Evolutionary conservation across 2,113 vertebrate genomes (phyloP), one percentile per base, ranked within the genome.

Genomic region (Marmota flaviventris): DNA sequence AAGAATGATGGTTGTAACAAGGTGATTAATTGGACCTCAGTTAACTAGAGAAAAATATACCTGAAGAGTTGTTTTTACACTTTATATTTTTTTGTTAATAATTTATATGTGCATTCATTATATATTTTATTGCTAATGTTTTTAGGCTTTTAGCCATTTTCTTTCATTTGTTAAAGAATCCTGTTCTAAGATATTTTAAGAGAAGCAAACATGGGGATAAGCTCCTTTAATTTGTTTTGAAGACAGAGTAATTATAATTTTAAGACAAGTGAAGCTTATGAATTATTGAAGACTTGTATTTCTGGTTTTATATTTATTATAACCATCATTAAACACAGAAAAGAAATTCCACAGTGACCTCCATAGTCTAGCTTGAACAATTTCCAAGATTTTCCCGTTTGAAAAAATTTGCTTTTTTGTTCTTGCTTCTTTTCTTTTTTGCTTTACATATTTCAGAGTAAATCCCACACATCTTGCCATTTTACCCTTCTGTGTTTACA

Each of bases 371-470:
- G 6, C 67, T 91, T 85, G 4, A 73, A 8, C 18, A 79, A 6
- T 78, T 76, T 85, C 16, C 18, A 86, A 85, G 42, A 95, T 89
- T 95, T 93, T 95, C 45, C 93, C 53, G 22, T n/a, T 69, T 82
- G 63, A 58, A n/a, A 48, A 53, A 39, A 83, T 91, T 39, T 70
- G 22, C n/a, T 34, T 83, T 32, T 67, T 51, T 82, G 83, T 13
- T 32, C 58, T 53, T 34, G 51, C 42, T 83, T 89, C 29, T 17
- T 82, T 94, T 25, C 5, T 70, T 29, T 82, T 77, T 58, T 92
- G 51, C 27, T 78, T 85, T 85, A 69, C 8, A 14, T 37, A 81
- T 85, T 94, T 96, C 29, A 91, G 53, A 79, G 72, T 75, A 73
- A 73, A 65, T 85, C 34, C 39, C 22, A 72, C 1, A 61, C 37